Conservation (phyloP, 2,888 invertebrate species). For the Lamellibrachia satsuma region DNA sequence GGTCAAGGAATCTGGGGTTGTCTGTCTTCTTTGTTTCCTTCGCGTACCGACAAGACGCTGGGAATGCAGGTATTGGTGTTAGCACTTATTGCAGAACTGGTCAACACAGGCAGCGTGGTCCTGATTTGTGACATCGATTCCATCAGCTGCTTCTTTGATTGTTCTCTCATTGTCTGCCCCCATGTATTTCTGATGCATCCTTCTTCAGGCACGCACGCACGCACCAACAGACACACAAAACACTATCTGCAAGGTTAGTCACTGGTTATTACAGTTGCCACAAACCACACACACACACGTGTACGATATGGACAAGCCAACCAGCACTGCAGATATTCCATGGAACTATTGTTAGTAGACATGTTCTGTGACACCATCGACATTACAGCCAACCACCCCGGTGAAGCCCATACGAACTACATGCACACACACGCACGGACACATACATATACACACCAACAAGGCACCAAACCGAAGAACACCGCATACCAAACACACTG, state of each 20-base stretch:
- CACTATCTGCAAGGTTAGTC: not conserved
- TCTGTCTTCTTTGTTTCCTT: not conserved
- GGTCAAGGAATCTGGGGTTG: not conserved
- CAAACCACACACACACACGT: constrained; percentile 9
- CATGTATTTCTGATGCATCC: not conserved
- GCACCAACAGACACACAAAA: not conserved
- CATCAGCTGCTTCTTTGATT: not conserved
- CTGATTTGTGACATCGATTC: not conserved
- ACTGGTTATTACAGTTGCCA: not conserved
- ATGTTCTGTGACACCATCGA: not conserved
- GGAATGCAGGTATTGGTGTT: no score
- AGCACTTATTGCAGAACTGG: not conserved
- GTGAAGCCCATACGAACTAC: not conserved
- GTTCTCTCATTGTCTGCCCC: not conserved
- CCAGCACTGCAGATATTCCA: not conserved
- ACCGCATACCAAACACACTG: not conserved
- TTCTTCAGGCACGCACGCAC: not conserved
- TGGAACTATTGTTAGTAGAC: not conserved
- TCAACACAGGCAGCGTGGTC: not conserved
- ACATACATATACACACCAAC: not conserved
- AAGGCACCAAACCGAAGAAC: not conserved
- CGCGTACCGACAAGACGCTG: not conserved
- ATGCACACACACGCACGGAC: not conserved
- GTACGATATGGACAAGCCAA: constrained; percentile 4
- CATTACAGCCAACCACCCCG: constrained; percentile 13